Evolutionary conservation across 2,888 invertebrate genomes (phyloP), one percentile per base, ranked within the genome.

Genomic region (Dasypolia templi): DNA sequence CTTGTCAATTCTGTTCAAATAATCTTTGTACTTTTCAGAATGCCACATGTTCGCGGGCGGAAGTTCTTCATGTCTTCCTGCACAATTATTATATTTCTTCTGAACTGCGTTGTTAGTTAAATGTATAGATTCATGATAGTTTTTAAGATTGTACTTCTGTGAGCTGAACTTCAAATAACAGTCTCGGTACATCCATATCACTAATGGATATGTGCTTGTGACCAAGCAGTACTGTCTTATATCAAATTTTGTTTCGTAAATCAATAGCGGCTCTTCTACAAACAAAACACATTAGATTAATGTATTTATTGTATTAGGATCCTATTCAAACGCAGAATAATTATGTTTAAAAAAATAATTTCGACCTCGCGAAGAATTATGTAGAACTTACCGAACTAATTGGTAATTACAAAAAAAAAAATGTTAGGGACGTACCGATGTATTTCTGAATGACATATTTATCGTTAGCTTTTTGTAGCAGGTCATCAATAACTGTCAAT

Each of bases 161-260:
- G 98, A 98, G 91, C 99, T 98, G 93, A 99, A 99, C 81, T 99
- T 97, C 67, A 99, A 95, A 89, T 99, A 98, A 89, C 98, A 98
- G 88, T 98, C 94, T 97, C 96, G 97, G 93, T 99, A 99, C 94
- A 98, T 97, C 98, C 98, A 99, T 88, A 99, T 97, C 0, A 97
- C 97, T 66, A 99, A 95, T 0, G 98, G 98, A 84, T 97, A 97
- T 85, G 97, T 97, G 85, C 97, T 97, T 56, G 98, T 98, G 0
- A 98, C 97, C 68, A 99, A 93, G 93, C 98, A 98, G 97, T 99
- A 99, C 93, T 98, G 98, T 14, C 99, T 97, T 81, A 99, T 98
- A 90, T 99, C 99, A 91, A 99, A 99, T 95, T 99, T 99, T 0
- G 98, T 98, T 78, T 98, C 97, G 91, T 98, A 97, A 56, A 99